Conservation (phyloP, 2,888 invertebrate genomes). For the Schrankia costaestrigalis region DNA sequence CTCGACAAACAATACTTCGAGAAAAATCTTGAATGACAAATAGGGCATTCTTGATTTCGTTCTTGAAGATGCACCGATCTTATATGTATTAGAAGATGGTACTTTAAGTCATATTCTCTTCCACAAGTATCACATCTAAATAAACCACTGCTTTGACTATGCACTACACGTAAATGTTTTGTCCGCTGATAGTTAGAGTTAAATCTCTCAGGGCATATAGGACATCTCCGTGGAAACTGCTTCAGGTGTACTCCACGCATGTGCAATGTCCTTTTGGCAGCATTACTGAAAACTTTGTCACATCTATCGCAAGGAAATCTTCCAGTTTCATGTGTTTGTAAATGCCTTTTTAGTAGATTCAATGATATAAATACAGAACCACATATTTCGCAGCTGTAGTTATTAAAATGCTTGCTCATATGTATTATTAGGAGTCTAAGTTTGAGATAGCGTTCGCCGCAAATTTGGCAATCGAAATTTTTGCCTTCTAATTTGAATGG, state of each 20-base stretch:
- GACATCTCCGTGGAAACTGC: constrained; percentile 49
- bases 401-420: constrained; percentile 67
- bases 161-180: constrained; percentile 57
- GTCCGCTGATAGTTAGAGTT: constrained; percentile 61
- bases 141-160: constrained; percentile 48
- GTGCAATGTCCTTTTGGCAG: constrained; percentile 52
- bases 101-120: constrained; percentile 57
- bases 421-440: constrained; percentile 57
- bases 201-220: constrained; percentile 61
- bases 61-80: constrained; percentile 64
- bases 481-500: constrained; percentile 57
- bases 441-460: constrained; percentile 50
- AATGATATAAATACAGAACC: constrained; percentile 57
- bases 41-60: constrained; percentile 54
- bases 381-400: constrained; percentile 64
- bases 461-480: constrained; percentile 57
- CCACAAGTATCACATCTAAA: constrained; percentile 60
- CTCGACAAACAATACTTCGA: constrained; percentile 63
- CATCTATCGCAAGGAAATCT: constrained; percentile 61
- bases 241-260: constrained; percentile 59
- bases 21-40: constrained; percentile 61
- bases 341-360: constrained; percentile 49
- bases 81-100: constrained; percentile 55
- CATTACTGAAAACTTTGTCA: constrained; percentile 58
- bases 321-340: constrained; percentile 53